phyloP scores from a whole-genome alignment of 2,113 vertebrate species.

The Lagopus leucura region DNA sequence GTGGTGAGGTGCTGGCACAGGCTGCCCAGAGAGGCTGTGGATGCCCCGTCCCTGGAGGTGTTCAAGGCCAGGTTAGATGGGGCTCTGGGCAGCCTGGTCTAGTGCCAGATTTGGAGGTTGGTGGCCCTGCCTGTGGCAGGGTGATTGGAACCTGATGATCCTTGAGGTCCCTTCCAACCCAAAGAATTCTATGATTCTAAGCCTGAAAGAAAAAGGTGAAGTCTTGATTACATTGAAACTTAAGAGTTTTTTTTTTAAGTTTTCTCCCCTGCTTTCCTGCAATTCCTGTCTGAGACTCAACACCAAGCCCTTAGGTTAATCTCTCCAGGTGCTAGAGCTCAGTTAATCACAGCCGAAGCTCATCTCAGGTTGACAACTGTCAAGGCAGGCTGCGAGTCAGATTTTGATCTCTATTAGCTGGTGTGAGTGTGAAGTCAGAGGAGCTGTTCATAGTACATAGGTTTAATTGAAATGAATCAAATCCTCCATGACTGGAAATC shows the following conservation, averaged over 20 bases:
- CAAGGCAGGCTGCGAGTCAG: background rate
- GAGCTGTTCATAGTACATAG: background rate
- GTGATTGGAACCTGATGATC: too few species aligned
- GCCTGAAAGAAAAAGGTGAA: background rate
- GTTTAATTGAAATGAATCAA: conserved; percentile 2
- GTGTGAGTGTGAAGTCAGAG: background rate
- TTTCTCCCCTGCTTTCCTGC: background rate
- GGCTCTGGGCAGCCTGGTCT: too few species aligned
- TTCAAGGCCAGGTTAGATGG: too few species aligned
- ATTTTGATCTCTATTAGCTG: background rate
- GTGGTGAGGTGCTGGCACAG: too few species aligned
- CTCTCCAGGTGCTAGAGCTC: background rate
- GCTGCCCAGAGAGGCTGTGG: too few species aligned
- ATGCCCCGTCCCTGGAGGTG: too few species aligned
- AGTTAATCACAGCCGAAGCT: background rate
- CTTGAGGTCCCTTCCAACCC: too few species aligned
- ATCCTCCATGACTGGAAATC: conserved; percentile 9
- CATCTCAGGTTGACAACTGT: rapidly evolving
- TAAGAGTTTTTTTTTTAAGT: background rate
- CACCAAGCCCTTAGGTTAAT: background rate
- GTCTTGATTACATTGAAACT: background rate
- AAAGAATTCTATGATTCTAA: too few species aligned
- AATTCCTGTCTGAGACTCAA: background rate
- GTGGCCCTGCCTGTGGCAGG: too few species aligned
- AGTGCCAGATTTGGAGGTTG: too few species aligned